Base-by-base conservation (phyloP, 2,888 invertebrate species). In the Tiliacea aurago region DNA sequence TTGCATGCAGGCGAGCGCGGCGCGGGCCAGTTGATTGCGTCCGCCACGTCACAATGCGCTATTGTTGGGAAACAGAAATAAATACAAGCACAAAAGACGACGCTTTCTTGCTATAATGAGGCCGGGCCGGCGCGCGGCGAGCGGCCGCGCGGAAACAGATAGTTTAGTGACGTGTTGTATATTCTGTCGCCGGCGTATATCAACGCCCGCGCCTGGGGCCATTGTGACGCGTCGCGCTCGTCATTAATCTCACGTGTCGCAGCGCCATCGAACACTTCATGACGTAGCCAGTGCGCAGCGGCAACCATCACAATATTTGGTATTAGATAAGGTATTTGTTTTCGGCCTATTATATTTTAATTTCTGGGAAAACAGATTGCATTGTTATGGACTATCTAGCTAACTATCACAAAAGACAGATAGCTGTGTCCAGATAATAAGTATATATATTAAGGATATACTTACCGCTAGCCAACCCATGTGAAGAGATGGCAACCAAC, bases 1-100 rank as follows among this genome's bases (percentile, higher is more conserved):
- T 6, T 23, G 53, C 47, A 47, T 2, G 28, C 1, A 15, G 3
- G 11, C 7, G 15, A 4, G 51, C 2, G 33, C 10, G 15, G 23
- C 9, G 37, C 10, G 13, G 43, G 64, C 23, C 20, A 66, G 56
- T 55, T 85, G 84, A 84, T 84, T 85, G 82, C 85, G 72, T 84
- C 86, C 85, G 84, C 76, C 70, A 76, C 80, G 80, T 85, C 87
- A 87, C 87, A 87, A 87, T 87, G 82, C 82, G 56, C 86, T 71
- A 86, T 87, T 87, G 87, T 87, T 78, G 69, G 33, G 67, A 70
- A 71, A 80, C 84, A 84, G 72, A 85, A 84, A 87, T 84, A 87
- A 78, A 81, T 70, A 82, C 56, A 66, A 80, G 65, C 69, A 87
- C 78, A 87, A 87, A 87, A 87, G 87, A 70, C 66, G 78, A 72